Evolutionary conservation across 2,888 invertebrate species (phyloP).

Genomic region (Didymodactylos carnosus): DNA sequence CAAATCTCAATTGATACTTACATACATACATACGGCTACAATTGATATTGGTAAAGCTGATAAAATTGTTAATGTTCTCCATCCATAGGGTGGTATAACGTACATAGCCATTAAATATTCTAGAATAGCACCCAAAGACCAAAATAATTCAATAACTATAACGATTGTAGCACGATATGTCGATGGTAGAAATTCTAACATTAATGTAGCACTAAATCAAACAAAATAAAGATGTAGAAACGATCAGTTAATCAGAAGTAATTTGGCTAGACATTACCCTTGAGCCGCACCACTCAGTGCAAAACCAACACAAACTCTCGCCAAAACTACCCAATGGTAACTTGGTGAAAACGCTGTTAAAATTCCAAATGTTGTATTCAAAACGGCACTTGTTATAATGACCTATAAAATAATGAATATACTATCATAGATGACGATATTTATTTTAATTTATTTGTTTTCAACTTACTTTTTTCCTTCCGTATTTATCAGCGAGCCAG

Average conservation of each 20-base stretch:
- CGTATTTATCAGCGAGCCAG: conserved; percentile 73
- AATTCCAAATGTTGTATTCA: conserved; percentile 72
- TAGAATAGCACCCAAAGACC: conserved; percentile 81
- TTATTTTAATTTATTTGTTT: conserved; percentile 19
- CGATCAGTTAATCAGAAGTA: background rate
- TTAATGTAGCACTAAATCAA: conserved; percentile 52
- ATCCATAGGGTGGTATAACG: conserved; percentile 73
- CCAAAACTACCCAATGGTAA: conserved; percentile 66
- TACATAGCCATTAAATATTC: conserved; percentile 71
- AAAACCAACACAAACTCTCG: conserved; percentile 79
- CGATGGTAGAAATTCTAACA: conserved; percentile 81
- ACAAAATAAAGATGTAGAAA: conserved; percentile 38
- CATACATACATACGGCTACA: conserved; percentile 41
- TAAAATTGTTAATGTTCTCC: conserved; percentile 73
- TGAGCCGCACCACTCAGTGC: conserved; percentile 89
- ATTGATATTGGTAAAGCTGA: conserved; percentile 66
- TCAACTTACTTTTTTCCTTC: conserved; percentile 64
- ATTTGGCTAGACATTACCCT: background rate
- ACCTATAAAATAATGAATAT: conserved; percentile 43
- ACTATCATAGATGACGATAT: background rate
- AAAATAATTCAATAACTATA: conserved; percentile 79
- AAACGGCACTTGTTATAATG: conserved; percentile 65
- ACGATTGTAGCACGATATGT: conserved; percentile 84
- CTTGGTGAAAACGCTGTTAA: conserved; percentile 72
- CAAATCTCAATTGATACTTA: conserved; percentile 21